Evolutionary conservation across 1,140 invertebrate species (phyloP), one percentile per base, ranked within the genome.

Genomic region (Dreissena rostriformis): DNA sequence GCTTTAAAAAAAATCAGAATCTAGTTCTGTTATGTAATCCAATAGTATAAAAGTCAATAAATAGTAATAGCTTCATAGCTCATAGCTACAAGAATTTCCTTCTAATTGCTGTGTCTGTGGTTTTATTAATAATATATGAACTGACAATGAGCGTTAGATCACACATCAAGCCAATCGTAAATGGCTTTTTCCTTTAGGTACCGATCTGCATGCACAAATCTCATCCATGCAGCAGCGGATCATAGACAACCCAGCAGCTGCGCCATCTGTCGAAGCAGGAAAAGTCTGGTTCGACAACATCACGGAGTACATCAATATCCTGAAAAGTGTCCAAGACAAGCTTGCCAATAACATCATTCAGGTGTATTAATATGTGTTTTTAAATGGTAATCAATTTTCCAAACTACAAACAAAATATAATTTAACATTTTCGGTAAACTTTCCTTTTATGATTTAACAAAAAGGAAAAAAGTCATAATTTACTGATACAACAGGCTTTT

Each of bases 281-380:
- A 78, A 72, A 29, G 55, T 74, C 11, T 86, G 84, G 84, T 86
- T 86, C 51, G 84, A 82, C 17, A 86, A 86, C 84, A 86, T 86
- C 73, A 86, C 84, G 11, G 53, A 70, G 0, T 86, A 55, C 68
- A 82, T 86, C n/a, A 39, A 86, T 49, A 86, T 82, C 28, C 80
- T 86, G 17, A 70, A 77, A 76, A 19, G 29, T 71, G 28, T 82
- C 28, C 79, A 86, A 29, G 53, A 52, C 11, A 39, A 55, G n/a
- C 29, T 86, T 24, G 84, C 79, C 5, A 19, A 71, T 6, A 26
- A 66, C 55, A 72, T 86, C 51, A 73, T 77, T 19, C 70, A 82
- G 79, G 79, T 82, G 52, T 51, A 19, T 39, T 39, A 8, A 39
- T 5, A 39, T 39, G 2, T 39, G 8, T n/a, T 2, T 39, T 39